phyloP scores from a whole-genome alignment of 2,888 invertebrate genomes.

The Diarsia mendica region DNA sequence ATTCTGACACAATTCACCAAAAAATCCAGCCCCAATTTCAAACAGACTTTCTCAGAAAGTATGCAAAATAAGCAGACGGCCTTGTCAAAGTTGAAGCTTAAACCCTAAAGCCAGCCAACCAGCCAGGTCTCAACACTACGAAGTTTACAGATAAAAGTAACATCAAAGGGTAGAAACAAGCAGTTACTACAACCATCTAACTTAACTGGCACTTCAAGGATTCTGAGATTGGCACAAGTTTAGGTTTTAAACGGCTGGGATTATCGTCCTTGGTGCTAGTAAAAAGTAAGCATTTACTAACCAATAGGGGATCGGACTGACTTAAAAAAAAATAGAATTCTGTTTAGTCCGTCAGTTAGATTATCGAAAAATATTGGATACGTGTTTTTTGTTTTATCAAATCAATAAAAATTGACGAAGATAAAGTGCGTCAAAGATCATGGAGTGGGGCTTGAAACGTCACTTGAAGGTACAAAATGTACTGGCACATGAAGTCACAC shows the following conservation, averaged over 20 bases:
- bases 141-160: conserved; percentile 53
- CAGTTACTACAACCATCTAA: conserved; percentile 39
- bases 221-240: conserved; percentile 22
- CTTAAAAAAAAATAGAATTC: too few relatives aligned
- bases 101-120: conserved; percentile 18
- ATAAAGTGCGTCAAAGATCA: too few relatives aligned
- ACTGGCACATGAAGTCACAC: too few relatives aligned
- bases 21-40: background rate
- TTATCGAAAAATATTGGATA: too few relatives aligned
- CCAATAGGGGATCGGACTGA: background rate
- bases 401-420: too few relatives aligned
- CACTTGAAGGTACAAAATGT: too few relatives aligned
- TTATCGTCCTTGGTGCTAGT: background rate
- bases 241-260: background rate
- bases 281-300: background rate
- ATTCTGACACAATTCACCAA: background rate
- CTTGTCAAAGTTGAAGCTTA: conserved; percentile 31
- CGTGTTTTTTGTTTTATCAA: too few relatives aligned
- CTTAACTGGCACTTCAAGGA: conserved; percentile 50
- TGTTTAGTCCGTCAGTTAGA: too few relatives aligned
- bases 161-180: conserved; percentile 53
- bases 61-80: conserved; percentile 1
- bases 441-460: too few relatives aligned
- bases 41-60: background rate
- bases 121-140: conserved; percentile 30